These are phyloP conservation scores for Tenebrio molitor DNA, from an alignment of 1,140 invertebrate genomes.

Conservation along the genomic window DNA sequence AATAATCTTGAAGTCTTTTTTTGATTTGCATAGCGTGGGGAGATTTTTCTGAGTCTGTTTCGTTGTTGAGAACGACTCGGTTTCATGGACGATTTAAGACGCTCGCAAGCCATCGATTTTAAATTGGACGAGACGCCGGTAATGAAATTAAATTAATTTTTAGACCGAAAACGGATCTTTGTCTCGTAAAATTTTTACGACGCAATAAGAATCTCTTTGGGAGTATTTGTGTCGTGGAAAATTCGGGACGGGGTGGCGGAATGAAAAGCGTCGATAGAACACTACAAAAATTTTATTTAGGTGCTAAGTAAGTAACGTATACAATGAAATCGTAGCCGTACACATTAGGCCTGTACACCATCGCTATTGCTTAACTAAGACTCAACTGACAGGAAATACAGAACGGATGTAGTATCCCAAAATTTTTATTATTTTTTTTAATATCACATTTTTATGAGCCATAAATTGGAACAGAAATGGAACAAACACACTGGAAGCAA, in stretches of 20 bases:
- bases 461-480: slow-evolving; percentile 34
- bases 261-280: slow-evolving; percentile 43
- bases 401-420: slow-evolving; percentile 34
- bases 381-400: slow-evolving; percentile 31
- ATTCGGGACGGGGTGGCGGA: not conserved
- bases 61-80: too few relatives aligned
- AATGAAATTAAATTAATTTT: slow-evolving; percentile 21
- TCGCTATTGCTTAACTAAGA: slow-evolving; percentile 44
- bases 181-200: slow-evolving; percentile 9
- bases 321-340: slow-evolving; percentile 46
- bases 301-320: slow-evolving; percentile 51
- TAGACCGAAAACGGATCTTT: not conserved
- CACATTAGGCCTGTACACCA: slow-evolving; percentile 49
- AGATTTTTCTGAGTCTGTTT: too few relatives aligned
- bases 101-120: too few relatives aligned
- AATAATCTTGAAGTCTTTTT: too few relatives aligned
- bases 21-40: too few relatives aligned
- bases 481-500: slow-evolving; percentile 25
- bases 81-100: too few relatives aligned
- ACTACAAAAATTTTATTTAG: slow-evolving; percentile 52
- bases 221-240: slow-evolving; percentile 7
- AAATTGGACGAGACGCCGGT: too few relatives aligned
- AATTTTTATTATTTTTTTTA: slow-evolving; percentile 38
- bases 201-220: not conserved
- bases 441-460: slow-evolving; percentile 46